Evolutionary conservation across 2,888 invertebrate species (phyloP).

Genomic region (Stenolophus ochropezus): DNA sequence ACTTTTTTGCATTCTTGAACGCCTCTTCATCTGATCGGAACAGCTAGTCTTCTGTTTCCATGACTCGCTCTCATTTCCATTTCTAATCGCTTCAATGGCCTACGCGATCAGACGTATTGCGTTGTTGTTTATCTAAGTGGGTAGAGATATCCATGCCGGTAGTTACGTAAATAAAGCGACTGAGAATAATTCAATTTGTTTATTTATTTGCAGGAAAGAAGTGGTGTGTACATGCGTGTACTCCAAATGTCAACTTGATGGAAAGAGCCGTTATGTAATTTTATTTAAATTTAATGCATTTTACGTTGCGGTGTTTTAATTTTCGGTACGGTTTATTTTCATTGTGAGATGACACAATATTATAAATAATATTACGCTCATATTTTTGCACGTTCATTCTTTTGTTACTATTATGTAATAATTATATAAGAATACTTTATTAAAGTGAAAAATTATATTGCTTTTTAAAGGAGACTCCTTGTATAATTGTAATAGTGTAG

Average conservation of each 20-base stretch:
- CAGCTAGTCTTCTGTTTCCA: not conserved
- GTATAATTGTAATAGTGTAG: too few species aligned
- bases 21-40: not conserved
- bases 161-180: slow-evolving; percentile 37
- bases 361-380: too few species aligned
- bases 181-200: not conserved
- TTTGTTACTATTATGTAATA: not conserved
- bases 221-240: not conserved
- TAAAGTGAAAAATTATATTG: too few species aligned
- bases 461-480: too few species aligned
- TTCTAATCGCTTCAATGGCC: slow-evolving; percentile 31
- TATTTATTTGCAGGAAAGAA: not conserved
- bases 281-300: slow-evolving; percentile 41
- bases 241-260: slow-evolving; percentile 47
- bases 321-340: slow-evolving; percentile 10
- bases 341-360: not conserved
- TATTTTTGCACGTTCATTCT: not conserved
- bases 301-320: slow-evolving; percentile 28
- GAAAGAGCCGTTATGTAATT: slow-evolving; percentile 35
- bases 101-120: slow-evolving; percentile 12
- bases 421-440: too few species aligned
- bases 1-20: slow-evolving; percentile 16
- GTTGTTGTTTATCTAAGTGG: slow-evolving; percentile 43
- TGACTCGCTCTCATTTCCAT: slow-evolving; percentile 15
- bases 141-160: slow-evolving; percentile 14